Conservation (phyloP, 2,113 vertebrate genomes). For the Urocolius indicus region DNA sequence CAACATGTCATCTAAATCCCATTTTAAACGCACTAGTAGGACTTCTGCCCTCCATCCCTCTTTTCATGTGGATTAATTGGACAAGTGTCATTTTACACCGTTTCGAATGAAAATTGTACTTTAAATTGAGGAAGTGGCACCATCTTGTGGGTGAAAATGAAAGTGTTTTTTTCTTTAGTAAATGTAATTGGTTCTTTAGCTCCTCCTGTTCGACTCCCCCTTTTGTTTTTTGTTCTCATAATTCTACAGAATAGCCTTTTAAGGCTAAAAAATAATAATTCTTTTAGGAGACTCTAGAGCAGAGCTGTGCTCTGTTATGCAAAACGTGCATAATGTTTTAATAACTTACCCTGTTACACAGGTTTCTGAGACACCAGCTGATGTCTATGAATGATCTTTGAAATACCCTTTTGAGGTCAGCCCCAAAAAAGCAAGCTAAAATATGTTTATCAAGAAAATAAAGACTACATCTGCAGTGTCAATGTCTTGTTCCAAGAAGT, state of each 20-base stretch:
- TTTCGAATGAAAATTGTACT: not conserved
- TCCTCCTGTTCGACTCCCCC: not conserved
- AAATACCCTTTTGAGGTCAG: not conserved
- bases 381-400: not conserved
- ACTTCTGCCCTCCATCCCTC: not conserved
- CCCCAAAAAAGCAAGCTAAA: not conserved
- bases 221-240: not conserved
- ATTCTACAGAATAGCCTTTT: not conserved
- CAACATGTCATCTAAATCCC: not conserved
- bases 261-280: not conserved
- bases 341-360: not conserved
- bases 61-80: not conserved
- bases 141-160: constrained; percentile 64
- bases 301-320: not conserved
- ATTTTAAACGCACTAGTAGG: not conserved
- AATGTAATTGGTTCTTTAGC: not conserved
- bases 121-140: constrained; percentile 45
- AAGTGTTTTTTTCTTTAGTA: not conserved
- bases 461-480: not conserved
- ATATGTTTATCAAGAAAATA: not conserved
- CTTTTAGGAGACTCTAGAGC: not conserved
- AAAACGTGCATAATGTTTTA: not conserved
- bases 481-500: not conserved
- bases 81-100: not conserved
- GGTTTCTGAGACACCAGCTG: not conserved